phyloP scores from a whole-genome alignment of 2,797 vertebrate genomes.

The Rousettus madagascariensis region DNA sequence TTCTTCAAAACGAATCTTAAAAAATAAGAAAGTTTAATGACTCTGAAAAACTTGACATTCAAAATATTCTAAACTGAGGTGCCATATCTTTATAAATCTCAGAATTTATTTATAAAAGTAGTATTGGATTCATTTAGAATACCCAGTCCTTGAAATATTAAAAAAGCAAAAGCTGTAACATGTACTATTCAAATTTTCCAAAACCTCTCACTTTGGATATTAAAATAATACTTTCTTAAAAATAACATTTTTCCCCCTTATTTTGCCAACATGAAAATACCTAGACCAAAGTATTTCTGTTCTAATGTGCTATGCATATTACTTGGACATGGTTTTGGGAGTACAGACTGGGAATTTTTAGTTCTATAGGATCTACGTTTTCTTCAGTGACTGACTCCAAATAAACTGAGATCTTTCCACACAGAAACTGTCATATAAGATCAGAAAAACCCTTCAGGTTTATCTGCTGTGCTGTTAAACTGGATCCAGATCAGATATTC shows the following conservation, averaged over 20 bases:
- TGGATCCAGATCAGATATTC: slow-evolving; percentile 15
- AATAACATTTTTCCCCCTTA: background rate
- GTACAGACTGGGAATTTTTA: slow-evolving; percentile 23
- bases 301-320: slow-evolving; percentile 49
- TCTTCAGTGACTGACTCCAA: slow-evolving; percentile 42
- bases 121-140: slow-evolving; percentile 26
- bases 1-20: slow-evolving; percentile 20
- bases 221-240: slow-evolving; percentile 44
- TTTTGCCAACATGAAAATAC: slow-evolving; percentile 59
- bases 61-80: slow-evolving; percentile 39
- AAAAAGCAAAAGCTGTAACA: background rate
- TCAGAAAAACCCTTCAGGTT: slow-evolving; percentile 72
- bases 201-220: slow-evolving; percentile 33
- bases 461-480: slow-evolving; percentile 62
- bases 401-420: slow-evolving; percentile 34
- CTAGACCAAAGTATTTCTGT: slow-evolving; percentile 37
- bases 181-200: background rate
- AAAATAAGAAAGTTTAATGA: slow-evolving; percentile 14
- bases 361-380: background rate
- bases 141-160: slow-evolving; percentile 23
- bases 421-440: slow-evolving; percentile 22
- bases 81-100: slow-evolving; percentile 8
- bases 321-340: background rate
- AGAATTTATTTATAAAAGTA: slow-evolving; percentile 39
- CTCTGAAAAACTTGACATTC: slow-evolving; percentile 34